Base-by-base conservation (phyloP, 37 sponge, comb jelly and placozoan species). In the Chondrosia reniformis region DNA sequence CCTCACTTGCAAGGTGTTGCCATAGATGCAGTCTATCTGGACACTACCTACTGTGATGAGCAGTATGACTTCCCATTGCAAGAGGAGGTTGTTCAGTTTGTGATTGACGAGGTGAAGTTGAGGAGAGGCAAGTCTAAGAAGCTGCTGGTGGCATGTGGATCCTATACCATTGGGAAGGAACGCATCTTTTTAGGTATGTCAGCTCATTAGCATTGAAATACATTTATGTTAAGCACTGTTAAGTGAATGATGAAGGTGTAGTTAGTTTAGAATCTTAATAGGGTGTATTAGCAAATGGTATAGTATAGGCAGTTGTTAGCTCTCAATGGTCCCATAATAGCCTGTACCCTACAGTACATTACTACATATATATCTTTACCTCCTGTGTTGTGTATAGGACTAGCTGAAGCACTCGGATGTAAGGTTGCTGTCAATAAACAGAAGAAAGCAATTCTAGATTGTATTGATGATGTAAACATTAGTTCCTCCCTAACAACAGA, bases 151-250 rank as follows among this genome's bases (percentile, higher is more conserved):
- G 86, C 90, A n/a, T 85, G 93, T 82, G 97, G 97, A 4, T 82
- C 93, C 2, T 96, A 96, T 74, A 87, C 88, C 2, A 90, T 96
- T 55, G 97, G 97, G 32, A 96, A 96, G 63, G 97, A 96, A 63
- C 80, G 86, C 40, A 67, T 96, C 38, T 93, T 90, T 67, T 55
- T 87, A 32, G 93, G 96, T 81, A 62, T 79, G 82, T 74, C 9
- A 17, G 4, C 61, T 46, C 8, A 25, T 75, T 27, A 36, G 12
- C 13, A 63, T 12, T 63, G 65, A 21, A 9, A 10, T 15, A 12
- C 22, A 37, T 34, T 36, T 19, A 4, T 13, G 45, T 30, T 37
- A 7, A 67, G 10, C 22, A 45, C 28, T 13, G 22, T 6, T 49
- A 54, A 36, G n/a, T 28, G 76, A 30, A 2, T 28, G 3, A 71